Conservation (phyloP, 2,797 vertebrate genomes). For the Eulemur mongoz region DNA sequence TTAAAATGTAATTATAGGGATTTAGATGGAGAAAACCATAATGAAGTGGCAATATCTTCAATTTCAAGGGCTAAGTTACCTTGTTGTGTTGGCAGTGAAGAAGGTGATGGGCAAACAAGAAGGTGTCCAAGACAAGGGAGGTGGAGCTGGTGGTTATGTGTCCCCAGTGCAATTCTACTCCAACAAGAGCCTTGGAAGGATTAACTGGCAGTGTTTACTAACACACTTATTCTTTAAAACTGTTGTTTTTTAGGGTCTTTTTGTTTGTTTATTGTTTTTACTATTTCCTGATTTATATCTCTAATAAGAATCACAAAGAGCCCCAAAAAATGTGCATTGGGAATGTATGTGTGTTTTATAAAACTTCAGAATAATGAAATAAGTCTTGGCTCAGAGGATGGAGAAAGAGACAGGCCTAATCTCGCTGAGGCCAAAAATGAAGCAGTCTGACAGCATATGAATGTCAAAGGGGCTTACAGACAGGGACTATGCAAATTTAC, state of each 20-base stretch:
- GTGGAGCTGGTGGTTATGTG: not conserved
- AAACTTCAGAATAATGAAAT: slow-evolving; percentile 22
- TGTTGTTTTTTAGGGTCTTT: not conserved
- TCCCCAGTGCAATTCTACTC: not conserved
- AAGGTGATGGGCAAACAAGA: not conserved
- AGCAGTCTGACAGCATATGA: not conserved
- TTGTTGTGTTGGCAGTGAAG: not conserved
- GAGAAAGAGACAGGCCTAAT: not conserved
- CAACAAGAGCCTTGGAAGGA: not conserved
- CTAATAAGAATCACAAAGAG: not conserved
- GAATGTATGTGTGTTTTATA: not conserved
- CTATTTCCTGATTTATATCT: not conserved
- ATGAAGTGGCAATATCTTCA: not conserved
- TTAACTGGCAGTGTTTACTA: not conserved
- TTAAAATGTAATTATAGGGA: not conserved
- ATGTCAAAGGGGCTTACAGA: not conserved
- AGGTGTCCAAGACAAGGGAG: too few relatives aligned
- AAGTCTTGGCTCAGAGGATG: not conserved
- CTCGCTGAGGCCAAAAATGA: not conserved
- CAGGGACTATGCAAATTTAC: not conserved
- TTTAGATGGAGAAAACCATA: not conserved
- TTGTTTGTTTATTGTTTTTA: not conserved
- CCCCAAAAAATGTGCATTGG: not conserved
- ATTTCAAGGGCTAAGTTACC: not conserved
- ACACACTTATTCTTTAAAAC: not conserved